Conservation (phyloP, 2,797 vertebrate genomes). For the Fringilla coelebs region DNA sequence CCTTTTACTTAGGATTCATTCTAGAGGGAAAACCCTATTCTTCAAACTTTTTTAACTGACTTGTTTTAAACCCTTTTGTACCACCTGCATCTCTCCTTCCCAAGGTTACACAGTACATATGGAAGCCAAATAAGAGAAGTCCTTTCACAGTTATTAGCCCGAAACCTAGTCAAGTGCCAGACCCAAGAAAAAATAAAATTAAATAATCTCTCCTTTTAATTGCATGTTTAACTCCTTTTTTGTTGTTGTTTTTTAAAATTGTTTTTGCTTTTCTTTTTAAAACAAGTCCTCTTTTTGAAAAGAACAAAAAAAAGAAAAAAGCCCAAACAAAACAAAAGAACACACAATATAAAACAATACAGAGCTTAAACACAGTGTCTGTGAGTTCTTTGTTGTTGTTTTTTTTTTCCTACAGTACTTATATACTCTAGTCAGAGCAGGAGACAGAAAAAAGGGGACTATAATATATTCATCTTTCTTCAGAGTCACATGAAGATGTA, state of each 20-base stretch:
- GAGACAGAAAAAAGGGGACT: background rate
- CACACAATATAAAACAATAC: background rate
- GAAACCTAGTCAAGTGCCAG: background rate
- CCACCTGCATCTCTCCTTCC: background rate
- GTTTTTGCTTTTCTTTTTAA: background rate
- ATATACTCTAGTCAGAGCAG: background rate
- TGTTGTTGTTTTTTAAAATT: background rate
- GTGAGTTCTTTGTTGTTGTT: background rate
- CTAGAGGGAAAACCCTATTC: background rate
- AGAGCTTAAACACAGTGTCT: background rate
- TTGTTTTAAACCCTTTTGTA: background rate
- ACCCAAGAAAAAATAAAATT: background rate
- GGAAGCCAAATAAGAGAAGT: background rate
- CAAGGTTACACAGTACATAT: background rate
- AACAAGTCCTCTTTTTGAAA: background rate
- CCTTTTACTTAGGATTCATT: background rate
- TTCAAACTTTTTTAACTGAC: background rate
- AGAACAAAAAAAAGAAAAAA: background rate
- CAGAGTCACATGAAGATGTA: background rate
- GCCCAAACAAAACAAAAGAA: background rate
- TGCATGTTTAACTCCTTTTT: background rate
- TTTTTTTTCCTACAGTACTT: background rate
- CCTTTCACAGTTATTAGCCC: background rate
- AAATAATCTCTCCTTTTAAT: background rate
- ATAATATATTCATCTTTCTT: constrained; percentile 2